Base-by-base conservation (phyloP, 1,140 invertebrate genomes). In the Caenorhabditis briggsae region DNA sequence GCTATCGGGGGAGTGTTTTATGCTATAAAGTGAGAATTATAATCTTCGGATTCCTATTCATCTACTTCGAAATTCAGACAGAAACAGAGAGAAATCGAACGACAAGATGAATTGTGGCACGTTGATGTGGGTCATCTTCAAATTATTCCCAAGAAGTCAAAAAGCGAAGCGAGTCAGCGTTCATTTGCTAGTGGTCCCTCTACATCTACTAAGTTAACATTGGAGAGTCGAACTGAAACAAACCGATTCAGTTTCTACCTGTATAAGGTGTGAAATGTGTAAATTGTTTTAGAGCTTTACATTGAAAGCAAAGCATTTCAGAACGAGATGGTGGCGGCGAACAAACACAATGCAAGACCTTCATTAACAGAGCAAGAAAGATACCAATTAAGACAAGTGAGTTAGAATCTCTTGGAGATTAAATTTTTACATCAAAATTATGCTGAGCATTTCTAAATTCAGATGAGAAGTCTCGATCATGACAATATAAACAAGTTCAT, bases 301-400 rank as follows among this genome's bases (percentile, higher is more conserved):
- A 25, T 46, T 23, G 11, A 46, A 64, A 25, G 33, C n/a, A 18
- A 25, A 9, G 9, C 5, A 33, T 70, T 43, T 14, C 33, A 82
- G 56, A 55, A 58, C 18, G 78, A 82, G 78, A 33, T 58, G 5
- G 78, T 82, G 12, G 78, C 56, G 5, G 78, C 78, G 11, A 82
- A 56, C 8, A 82, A 82, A 82, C 78, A 82, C n/a, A 23, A 82
- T 14, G 16, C 50, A 41, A 18, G 96, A 1, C 95, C 96, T 0
- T 96, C 96, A 90, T 95, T 96, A 8, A 43, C 64, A 18, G 41
- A 25, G 1, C 41, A 43, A 70, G 64, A 70, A 16, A 70, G 41
- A n/a, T 18, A 33, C 16, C 33, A 70, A 46, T 70, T 70, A 41
- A 70, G 64, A 70, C 64, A 70, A 41, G 64, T 70, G 16, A 43